Conservation (phyloP, 1,140 invertebrate genomes). For the Oryzaephilus surinamensis region DNA sequence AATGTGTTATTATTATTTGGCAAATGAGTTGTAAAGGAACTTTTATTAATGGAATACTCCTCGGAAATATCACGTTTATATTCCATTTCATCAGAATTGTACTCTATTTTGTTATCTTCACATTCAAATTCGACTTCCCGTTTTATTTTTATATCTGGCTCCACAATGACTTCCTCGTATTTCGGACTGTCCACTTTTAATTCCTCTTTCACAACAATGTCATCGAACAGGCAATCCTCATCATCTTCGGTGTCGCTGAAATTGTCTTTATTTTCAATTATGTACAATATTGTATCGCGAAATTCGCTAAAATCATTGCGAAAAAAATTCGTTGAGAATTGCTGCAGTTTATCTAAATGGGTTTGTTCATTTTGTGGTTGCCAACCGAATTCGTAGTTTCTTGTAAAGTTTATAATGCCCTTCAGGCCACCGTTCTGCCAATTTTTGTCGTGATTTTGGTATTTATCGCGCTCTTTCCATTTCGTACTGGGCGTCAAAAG, state of each 20-base stretch:
- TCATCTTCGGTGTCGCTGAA: slow-evolving; percentile 21
- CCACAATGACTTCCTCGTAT: slow-evolving; percentile 29
- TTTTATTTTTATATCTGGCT: slow-evolving; percentile 31
- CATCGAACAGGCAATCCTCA: slow-evolving; percentile 17
- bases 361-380: slow-evolving; percentile 21
- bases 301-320: slow-evolving; percentile 29
- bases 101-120: neutral
- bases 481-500: slow-evolving; percentile 21
- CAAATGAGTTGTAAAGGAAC: neutral
- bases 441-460: neutral
- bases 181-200: slow-evolving; percentile 8
- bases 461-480: slow-evolving; percentile 15
- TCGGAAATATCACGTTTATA: neutral
- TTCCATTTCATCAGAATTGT: neutral
- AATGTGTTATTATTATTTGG: neutral
- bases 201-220: neutral
- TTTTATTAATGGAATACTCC: neutral
- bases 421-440: slow-evolving; percentile 20
- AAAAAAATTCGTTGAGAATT: slow-evolving; percentile 31
- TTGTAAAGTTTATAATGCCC: slow-evolving; percentile 29
- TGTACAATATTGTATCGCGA: slow-evolving; percentile 24
- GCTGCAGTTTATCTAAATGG: slow-evolving; percentile 24
- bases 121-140: slow-evolving; percentile 22
- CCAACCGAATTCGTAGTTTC: slow-evolving; percentile 31
- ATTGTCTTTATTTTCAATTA: slow-evolving; percentile 26